Base-by-base conservation (phyloP, 2,113 vertebrate genomes). In the Leptobrachium leishanense region DNA sequence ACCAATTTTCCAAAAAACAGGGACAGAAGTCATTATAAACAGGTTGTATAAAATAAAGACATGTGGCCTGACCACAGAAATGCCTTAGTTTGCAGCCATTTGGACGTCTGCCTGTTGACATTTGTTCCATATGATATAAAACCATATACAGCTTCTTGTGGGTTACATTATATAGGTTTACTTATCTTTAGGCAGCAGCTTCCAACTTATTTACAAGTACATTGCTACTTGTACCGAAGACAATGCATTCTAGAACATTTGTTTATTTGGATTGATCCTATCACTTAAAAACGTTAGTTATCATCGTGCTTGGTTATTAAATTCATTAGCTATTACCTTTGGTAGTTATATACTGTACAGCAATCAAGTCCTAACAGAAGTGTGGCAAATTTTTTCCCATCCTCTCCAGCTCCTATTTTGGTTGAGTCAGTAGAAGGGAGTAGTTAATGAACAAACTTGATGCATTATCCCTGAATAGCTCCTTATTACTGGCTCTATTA, bases 41-140 rank as follows among this genome's bases (percentile, higher is more conserved):
- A 82, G 83, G 75, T 76, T 81, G 71, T 76, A 43, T 50, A 84
- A 73, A 81, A 79, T 67, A 7, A 76, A 85, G 83, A 77, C 78
- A 72, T 83, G 68, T 77, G 80, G 74, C 40, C 84, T 66, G 81
- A 67, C 63, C 83, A 66, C 81, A 84, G 72, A 87, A 86, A 85
- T 81, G 63, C 82, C 81, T 85, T 79, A 85, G 80, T 78, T 79
- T 85, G 39, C 20, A 79, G 69, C 42, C 71, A 71, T 84, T 10
- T 69, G 1, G 82, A 76, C 82, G 81, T 55, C 67, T 85, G 66
- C 43, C 85, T 83, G 76, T 82, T 83, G 84, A 73, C 74, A 79
- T 84, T 87, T 87, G 85, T 87, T 86, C 83, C 82, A 87, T 84
- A 77, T 12, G 72, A 68, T 80, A 63, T 74, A 82, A 82, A 53